phyloP scores from a whole-genome alignment of 2,113 vertebrate genomes.

The Peucedramus taeniatus region DNA sequence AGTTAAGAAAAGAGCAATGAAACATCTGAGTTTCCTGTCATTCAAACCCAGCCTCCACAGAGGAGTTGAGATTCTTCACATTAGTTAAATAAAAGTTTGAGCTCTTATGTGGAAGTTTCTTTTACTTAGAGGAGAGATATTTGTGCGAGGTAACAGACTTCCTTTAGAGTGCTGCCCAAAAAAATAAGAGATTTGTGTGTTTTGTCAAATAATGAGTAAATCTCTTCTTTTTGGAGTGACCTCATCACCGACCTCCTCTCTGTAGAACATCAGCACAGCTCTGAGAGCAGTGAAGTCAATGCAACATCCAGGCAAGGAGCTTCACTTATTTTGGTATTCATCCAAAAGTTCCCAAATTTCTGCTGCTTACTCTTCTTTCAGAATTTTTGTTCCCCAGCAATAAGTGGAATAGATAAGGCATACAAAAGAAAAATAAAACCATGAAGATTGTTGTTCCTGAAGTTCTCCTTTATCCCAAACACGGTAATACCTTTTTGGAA shows the following conservation, averaged over 20 bases:
- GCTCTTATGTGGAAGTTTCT: not conserved
- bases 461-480: not conserved
- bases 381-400: not conserved
- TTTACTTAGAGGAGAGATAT: not conserved
- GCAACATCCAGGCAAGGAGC: not conserved
- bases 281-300: not conserved
- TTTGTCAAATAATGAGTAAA: not conserved
- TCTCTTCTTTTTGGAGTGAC: not conserved
- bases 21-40: not conserved
- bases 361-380: not conserved
- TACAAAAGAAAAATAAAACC: not conserved
- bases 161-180: not conserved
- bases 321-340: not conserved
- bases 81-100: not conserved
- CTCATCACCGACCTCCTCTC: rapidly evolving
- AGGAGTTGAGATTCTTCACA: rapidly evolving
- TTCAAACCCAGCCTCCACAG: not conserved
- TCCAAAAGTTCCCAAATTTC: not conserved
- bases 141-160: not conserved
- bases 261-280: no score
- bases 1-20: not conserved
- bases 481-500: conserved; percentile 61
- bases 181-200: not conserved
- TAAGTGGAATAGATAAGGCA: not conserved
- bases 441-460: not conserved